These are phyloP conservation scores for Lochmaea capreae DNA, from an alignment of 2,888 invertebrate genomes.

Conservation along the genomic window DNA sequence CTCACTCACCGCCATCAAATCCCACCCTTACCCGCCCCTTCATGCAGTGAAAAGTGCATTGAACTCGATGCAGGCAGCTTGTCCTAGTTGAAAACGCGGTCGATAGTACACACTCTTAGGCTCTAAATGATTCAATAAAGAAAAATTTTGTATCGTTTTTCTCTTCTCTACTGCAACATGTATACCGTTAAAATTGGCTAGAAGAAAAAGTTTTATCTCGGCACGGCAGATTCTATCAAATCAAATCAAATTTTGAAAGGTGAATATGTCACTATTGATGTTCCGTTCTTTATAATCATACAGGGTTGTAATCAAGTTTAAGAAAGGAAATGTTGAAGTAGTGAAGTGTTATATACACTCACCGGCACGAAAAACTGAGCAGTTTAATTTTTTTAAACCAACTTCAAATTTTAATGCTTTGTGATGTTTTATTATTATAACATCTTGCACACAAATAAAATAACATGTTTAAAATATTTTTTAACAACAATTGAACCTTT, in stretches of 20 bases:
- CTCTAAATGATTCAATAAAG: constrained; percentile 26
- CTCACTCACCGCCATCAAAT: constrained; percentile 16
- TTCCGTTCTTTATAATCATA: too few species aligned
- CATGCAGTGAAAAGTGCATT: constrained; percentile 47
- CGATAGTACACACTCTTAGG: constrained; percentile 38
- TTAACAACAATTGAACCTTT: too few species aligned
- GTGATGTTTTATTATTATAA: too few species aligned
- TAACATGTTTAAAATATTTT: too few species aligned
- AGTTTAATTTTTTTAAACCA: too few species aligned
- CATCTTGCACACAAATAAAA: too few species aligned
- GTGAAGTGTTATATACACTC: too few species aligned
- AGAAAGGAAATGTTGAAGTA: too few species aligned
- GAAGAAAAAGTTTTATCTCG: background rate
- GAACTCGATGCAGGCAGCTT: constrained; percentile 49
- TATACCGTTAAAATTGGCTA: too few species aligned
- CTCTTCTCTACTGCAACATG: background rate
- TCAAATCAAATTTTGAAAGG: background rate
- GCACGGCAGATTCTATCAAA: background rate
- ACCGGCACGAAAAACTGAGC: too few species aligned
- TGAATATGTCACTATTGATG: background rate
- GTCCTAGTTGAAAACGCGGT: constrained; percentile 47
- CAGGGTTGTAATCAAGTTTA: too few species aligned
- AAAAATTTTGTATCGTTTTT: constrained; percentile 16
- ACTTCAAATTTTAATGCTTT: too few species aligned
- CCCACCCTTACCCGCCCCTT: constrained; percentile 34